These are phyloP conservation scores for Drosophila melanica DNA, from an alignment of 1,140 invertebrate genomes.

Conservation along the genomic window DNA sequence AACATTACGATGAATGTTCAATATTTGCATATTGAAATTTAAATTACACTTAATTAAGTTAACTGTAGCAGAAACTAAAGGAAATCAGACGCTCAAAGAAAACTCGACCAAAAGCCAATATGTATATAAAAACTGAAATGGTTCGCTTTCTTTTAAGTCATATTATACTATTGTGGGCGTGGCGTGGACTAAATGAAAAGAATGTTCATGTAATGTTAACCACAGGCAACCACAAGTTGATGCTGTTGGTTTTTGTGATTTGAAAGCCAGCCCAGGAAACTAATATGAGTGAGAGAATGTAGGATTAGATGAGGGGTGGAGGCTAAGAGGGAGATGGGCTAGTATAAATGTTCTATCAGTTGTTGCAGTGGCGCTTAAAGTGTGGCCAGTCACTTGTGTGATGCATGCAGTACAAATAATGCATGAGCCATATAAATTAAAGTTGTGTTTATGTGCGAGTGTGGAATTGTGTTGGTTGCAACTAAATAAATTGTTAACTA, in stretches of 20 bases:
- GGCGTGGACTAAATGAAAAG: background rate
- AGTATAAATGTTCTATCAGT: background rate
- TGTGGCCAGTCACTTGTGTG: slow-evolving; percentile 38
- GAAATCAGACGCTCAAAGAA: too few species aligned
- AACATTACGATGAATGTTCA: too few species aligned
- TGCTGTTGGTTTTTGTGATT: slow-evolving; percentile 9
- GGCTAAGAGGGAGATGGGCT: background rate
- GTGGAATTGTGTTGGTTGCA: slow-evolving; percentile 47
- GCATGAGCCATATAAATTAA: slow-evolving; percentile 63
- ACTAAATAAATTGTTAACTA: slow-evolving; percentile 83
- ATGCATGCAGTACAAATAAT: slow-evolving; percentile 56
- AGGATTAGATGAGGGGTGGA: background rate
- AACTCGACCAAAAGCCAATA: too few species aligned
- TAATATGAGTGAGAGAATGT: slow-evolving; percentile 19
- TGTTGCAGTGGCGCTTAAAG: slow-evolving; percentile 31
- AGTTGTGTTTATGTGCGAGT: slow-evolving; percentile 10
- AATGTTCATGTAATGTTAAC: background rate
- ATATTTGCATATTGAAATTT: too few species aligned
- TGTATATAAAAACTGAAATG: too few species aligned
- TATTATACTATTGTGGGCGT: background rate
- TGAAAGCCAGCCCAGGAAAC: slow-evolving; percentile 26
- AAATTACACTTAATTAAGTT: too few species aligned
- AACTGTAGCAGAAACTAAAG: too few species aligned
- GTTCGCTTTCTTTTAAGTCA: background rate
- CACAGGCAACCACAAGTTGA: slow-evolving; percentile 13